A percentile compares a stretch with the other conserved stretches of the same genome.
phyloP scores from a whole-genome alignment of 2,113 vertebrate species.

The Limanda limanda region DNA sequence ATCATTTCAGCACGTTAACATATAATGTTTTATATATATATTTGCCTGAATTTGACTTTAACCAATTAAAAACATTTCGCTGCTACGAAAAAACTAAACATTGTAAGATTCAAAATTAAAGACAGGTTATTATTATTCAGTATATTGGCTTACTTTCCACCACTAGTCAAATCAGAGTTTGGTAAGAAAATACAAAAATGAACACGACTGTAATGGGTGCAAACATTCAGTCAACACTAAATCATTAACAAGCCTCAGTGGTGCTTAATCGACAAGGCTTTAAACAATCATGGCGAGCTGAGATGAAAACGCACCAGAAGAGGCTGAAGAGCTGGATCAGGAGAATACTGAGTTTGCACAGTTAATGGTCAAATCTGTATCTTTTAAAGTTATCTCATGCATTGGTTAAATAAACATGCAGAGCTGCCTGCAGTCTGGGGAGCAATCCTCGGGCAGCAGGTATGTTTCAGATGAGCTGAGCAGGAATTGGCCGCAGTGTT shows the following conservation, averaged over 20 bases:
- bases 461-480: constrained; percentile 52
- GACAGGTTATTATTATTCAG: no score
- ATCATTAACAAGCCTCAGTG: not conserved
- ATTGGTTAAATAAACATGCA: constrained; percentile 34
- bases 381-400: constrained; percentile 10
- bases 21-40: no score
- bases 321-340: no score
- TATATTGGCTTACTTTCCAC: not conserved
- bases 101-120: no score
- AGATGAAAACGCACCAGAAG: not conserved
- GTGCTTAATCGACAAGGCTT: not conserved
- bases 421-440: constrained; percentile 19
- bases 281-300: not conserved
- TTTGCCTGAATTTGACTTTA: no score
- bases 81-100: no score
- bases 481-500: constrained; percentile 41
- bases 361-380: constrained; percentile 3
- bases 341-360: not conserved
- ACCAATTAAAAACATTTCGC: no score
- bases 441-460: constrained; percentile 30
- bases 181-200: not conserved
- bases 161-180: not conserved
- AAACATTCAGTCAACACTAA: constrained; percentile 1
- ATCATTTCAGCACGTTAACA: no score
- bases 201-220: not conserved